Evolutionary conservation across 2,797 vertebrate genomes (phyloP), one percentile per base, ranked within the genome.

Genomic region (Threskiornis aethiopicus): DNA sequence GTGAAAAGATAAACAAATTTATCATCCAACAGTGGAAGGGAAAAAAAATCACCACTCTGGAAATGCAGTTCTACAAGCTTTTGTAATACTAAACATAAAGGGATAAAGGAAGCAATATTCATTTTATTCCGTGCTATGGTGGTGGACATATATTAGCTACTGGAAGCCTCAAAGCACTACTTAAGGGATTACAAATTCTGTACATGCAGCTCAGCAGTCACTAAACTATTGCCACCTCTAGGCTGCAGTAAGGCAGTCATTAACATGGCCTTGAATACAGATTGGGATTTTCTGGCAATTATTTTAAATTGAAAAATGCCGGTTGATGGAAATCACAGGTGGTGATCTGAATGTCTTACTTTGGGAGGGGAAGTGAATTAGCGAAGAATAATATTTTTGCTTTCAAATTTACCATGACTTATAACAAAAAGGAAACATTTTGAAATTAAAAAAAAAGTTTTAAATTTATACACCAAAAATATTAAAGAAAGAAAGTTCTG

Each of bases 1-100:
- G 46, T 88, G 39, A 39, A 91, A 96, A 96, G 87, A 88, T 26
- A 96, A 97, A 96, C 84, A 88, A 75, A 89, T 86, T 71, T 54
- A 52, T 86, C 51, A 86, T 81, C 87, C 92, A 88, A 13, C 1
- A 0, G 15, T 35, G 70, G 55, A 91, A 72, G 17, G 46, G 24
- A 3, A 22, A 24, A 59, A 79, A 87, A 73, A 31, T 21, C 42
- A 64, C 26, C 33, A 6, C 54, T 51, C 42, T 58, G 67, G 64
- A 96, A 92, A 87, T 95, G 78, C 57, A 69, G 29, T 86, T 90
- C 77, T 80, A 64, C 44, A 65, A 79, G 66, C 66, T 92, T 93
- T 84, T 57, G 19, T 77, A 71, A 54, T 71, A 37, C 21, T 84
- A 67, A 94, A 91, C 25, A 26, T 66, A 69, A 86, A 85, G 33